Conservation (phyloP, 1,140 invertebrate genomes). For the Papilio xuthus region DNA sequence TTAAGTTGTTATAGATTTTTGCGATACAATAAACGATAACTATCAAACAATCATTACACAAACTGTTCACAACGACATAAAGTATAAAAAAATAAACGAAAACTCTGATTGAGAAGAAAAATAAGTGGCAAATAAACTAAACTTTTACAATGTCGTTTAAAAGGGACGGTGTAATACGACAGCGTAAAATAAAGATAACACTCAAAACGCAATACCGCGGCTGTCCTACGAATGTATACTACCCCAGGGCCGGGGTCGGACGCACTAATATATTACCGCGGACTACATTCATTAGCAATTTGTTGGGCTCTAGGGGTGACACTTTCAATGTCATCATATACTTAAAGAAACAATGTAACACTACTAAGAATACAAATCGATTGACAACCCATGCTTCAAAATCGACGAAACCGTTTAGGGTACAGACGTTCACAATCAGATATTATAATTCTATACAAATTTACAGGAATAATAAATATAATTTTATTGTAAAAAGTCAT, state of each 20-base stretch:
- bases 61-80: constrained; percentile 68
- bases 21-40: constrained; percentile 47
- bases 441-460: background rate
- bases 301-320: background rate
- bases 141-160: constrained; percentile 42
- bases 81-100: constrained; percentile 55
- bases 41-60: constrained; percentile 67
- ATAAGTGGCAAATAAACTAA: constrained; percentile 62
- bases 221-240: constrained; percentile 11
- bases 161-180: constrained; percentile 20
- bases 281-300: constrained; percentile 19
- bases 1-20: background rate
- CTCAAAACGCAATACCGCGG: constrained; percentile 17
- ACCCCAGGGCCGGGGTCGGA: background rate
- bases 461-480: background rate
- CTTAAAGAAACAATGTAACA: too few relatives aligned
- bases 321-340: background rate
- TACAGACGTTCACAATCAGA: background rate
- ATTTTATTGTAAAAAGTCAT: background rate
- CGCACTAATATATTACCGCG: constrained; percentile 13
- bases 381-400: too few relatives aligned
- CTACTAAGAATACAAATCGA: too few relatives aligned
- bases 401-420: too few relatives aligned
- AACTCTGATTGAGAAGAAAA: constrained; percentile 62
- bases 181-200: constrained; percentile 27